Base-by-base conservation (phyloP, 2,113 vertebrate species). In the Albula glossodonta region DNA sequence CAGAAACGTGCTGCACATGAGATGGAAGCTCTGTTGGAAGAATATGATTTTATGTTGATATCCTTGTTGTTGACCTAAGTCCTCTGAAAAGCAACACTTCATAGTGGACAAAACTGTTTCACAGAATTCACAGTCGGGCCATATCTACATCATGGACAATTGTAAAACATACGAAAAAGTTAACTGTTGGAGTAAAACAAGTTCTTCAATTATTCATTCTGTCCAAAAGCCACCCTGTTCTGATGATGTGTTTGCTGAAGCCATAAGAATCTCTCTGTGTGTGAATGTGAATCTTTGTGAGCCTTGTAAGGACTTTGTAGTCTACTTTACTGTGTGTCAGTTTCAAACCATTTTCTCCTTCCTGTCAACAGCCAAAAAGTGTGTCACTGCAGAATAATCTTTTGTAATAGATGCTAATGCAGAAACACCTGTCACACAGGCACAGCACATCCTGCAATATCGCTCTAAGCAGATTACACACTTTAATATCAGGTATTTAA, bases 401-500 rank as follows among this genome's bases (percentile, higher is more conserved):
- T 88, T 87, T 84, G 86, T 91, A 91, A 90, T 91, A 91, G 86
- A 89, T 85, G 87, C 88, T 91, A 96, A 97, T 97, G 95, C 94
- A 95, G 95, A 95, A 96, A 95, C 97, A 97, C 96, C 96, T 97
- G 97, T 96, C 97, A 97, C 95, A 95, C 94, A 96, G 96, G 95
- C 96, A 96, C 95, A 96, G 96, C 95, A 95, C 95, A 96, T 96
- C 95, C 95, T 94, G 94, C 96, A 96, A 97, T 97, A 96, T 97
- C 95, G 94, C 96, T 95, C 86, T 97, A 97, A 97, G 96, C 93
- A 97, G 96, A 97, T 97, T 97, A 97, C 94, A 94, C 94, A 95
- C 95, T 96, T 96, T 97, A 97, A 97, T 98, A 96, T 97, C 95
- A 98, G 97, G 97, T 98, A 98, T 96, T 98, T 97, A 96, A 96